Conservation (phyloP, 2,888 invertebrate species). For the Drosophila macrospina region DNA sequence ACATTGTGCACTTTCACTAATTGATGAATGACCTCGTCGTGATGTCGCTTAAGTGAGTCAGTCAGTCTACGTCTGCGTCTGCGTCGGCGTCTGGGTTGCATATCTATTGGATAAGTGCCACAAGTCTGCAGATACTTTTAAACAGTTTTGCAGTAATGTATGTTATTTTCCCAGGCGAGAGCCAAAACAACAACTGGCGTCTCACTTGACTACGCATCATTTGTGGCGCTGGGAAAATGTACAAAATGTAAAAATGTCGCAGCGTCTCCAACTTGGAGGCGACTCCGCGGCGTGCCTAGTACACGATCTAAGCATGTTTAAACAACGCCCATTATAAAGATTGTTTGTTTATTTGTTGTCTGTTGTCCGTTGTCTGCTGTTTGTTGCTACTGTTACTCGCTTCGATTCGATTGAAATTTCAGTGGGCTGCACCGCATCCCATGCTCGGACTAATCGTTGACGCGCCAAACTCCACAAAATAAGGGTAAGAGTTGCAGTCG, state of each 20-base stretch:
- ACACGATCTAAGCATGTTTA: conserved; percentile 59
- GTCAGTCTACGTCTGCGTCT: conserved; percentile 12
- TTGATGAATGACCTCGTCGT: conserved; percentile 71
- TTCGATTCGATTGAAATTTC: conserved; percentile 52
- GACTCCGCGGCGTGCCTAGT: conserved; percentile 51
- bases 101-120: conserved; percentile 63
- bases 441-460: conserved; percentile 71
- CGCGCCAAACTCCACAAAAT: conserved; percentile 7
- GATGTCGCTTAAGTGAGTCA: conserved; percentile 46
- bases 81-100: conserved; percentile 18
- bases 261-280: conserved; percentile 19
- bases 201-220: conserved; percentile 48
- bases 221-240: conserved; percentile 59
- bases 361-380: conserved; percentile 19
- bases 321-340: conserved; percentile 57
- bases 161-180: conserved; percentile 49
- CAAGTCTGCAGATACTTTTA: conserved; percentile 25
- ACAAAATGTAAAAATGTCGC: conserved; percentile 54
- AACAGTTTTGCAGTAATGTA: conserved; percentile 7
- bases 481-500: not conserved
- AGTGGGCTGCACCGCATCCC: conserved; percentile 66
- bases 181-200: conserved; percentile 56
- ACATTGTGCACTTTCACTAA: conserved; percentile 49
- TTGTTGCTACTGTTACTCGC: conserved; percentile 16
- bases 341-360: conserved; percentile 37